Conservation (phyloP, 2,888 invertebrate species). For the Tachina grossa region DNA sequence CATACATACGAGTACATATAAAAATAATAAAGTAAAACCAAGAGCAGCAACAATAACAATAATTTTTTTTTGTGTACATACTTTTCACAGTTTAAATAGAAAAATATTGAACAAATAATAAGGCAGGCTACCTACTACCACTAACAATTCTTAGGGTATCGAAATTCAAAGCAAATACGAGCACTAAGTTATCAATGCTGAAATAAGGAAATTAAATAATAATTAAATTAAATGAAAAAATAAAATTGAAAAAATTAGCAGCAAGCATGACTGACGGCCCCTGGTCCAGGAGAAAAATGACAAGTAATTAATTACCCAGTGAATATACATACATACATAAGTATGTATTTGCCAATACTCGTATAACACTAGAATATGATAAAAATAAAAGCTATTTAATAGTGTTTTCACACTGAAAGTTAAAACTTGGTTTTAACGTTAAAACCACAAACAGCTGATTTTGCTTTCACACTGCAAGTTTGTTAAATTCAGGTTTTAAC, state of each 20-base stretch:
- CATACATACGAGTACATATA: neutral
- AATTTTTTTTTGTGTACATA: neutral
- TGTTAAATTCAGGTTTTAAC: too few species aligned
- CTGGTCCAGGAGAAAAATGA: constrained; percentile 56
- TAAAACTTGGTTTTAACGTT: too few species aligned
- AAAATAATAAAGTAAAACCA: neutral
- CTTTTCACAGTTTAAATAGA: constrained; percentile 32
- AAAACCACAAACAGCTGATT: too few species aligned
- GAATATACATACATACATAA: too few species aligned
- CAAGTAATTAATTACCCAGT: neutral
- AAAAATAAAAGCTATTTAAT: too few species aligned
- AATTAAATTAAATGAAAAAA: constrained; percentile 42
- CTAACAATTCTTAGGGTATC: constrained; percentile 46
- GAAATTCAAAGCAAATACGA: constrained; percentile 58
- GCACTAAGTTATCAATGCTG: constrained; percentile 24
- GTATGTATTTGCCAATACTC: neutral
- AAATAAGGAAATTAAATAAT: constrained; percentile 41
- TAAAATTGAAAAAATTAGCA: constrained; percentile 71
- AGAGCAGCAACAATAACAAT: constrained; percentile 24
- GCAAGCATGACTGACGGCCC: constrained; percentile 35
- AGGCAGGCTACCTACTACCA: constrained; percentile 67
- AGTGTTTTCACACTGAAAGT: too few species aligned
- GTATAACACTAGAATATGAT: too few species aligned
- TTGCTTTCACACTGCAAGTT: too few species aligned
- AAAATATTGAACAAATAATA: constrained; percentile 59